phyloP scores from a whole-genome alignment of 2,797 vertebrate species.

The Chaetophractus vellerosus region DNA sequence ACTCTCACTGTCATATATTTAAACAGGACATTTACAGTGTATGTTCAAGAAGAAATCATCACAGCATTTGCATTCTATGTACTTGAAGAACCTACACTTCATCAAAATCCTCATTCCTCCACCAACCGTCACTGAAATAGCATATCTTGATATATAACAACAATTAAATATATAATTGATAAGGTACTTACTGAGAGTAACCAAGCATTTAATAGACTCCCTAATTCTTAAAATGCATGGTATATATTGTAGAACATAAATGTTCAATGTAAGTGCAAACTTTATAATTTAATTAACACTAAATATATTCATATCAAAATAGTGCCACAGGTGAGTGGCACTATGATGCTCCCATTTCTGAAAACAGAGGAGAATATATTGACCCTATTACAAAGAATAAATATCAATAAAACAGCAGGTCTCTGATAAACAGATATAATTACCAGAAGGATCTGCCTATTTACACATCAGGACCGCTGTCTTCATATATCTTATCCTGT shows the following conservation, averaged over 20 bases:
- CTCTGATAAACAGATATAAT: slow-evolving; percentile 83
- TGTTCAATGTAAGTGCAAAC: slow-evolving; percentile 74
- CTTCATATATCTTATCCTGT: slow-evolving; percentile 62
- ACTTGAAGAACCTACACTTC: slow-evolving; percentile 79
- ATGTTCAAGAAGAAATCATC: slow-evolving; percentile 8
- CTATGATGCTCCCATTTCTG: slow-evolving; percentile 79
- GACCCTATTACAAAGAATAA: slow-evolving; percentile 79
- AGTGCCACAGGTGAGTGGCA: slow-evolving; percentile 80
- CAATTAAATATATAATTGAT: slow-evolving; percentile 85
- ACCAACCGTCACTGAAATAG: slow-evolving; percentile 76
- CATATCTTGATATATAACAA: slow-evolving; percentile 75
- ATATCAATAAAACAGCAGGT: slow-evolving; percentile 83
- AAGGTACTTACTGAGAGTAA: slow-evolving; percentile 80
- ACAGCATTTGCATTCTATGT: slow-evolving; percentile 48
- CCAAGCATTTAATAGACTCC: slow-evolving; percentile 82
- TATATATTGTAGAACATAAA: slow-evolving; percentile 71
- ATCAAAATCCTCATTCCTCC: slow-evolving; percentile 67
- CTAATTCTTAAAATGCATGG: slow-evolving; percentile 70
- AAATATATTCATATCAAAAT: slow-evolving; percentile 81
- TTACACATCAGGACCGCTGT: slow-evolving; percentile 70
- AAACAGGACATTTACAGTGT: neutral
- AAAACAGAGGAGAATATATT: slow-evolving; percentile 76
- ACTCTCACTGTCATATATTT: slow-evolving; percentile 8
- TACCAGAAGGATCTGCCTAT: slow-evolving; percentile 78
- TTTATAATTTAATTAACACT: slow-evolving; percentile 84